Evolutionary conservation across 2,113 vertebrate species (phyloP).

Genomic region (Myotis yumanensis): DNA sequence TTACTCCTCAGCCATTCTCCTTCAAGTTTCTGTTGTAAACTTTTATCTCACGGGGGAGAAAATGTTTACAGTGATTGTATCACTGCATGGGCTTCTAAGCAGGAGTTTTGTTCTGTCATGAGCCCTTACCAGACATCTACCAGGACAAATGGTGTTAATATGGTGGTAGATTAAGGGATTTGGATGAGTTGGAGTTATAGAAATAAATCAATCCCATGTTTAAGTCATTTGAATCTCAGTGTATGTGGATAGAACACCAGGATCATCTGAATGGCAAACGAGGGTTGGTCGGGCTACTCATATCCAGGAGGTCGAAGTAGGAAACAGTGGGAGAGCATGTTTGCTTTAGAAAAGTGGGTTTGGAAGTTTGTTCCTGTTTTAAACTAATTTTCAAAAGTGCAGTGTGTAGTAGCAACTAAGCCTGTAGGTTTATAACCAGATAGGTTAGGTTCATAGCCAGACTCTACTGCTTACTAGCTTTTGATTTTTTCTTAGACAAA

Average conservation of each 20-base stretch:
- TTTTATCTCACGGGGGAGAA: not conserved
- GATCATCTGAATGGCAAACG: not conserved
- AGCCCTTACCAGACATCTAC: not conserved
- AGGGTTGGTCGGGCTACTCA: not conserved
- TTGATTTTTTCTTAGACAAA: not conserved
- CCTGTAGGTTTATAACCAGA: not conserved
- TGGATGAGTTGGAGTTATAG: not conserved
- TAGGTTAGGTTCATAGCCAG: not conserved
- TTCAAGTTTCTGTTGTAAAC: not conserved
- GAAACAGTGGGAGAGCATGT: not conserved
- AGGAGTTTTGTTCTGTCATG: not conserved
- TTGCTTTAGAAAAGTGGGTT: not conserved
- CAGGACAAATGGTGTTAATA: not conserved
- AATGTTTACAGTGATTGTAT: not conserved
- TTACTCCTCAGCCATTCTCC: not conserved
- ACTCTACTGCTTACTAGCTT: not conserved
- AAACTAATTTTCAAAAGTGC: not conserved
- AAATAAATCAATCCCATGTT: not conserved
- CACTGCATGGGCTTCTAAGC: not conserved
- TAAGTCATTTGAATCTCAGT: not conserved
- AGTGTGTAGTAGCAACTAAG: not conserved
- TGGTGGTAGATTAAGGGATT: not conserved
- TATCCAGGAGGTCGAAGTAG: not conserved
- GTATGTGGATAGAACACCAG: not conserved
- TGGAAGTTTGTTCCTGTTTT: not conserved